Conservation (phyloP, 2,797 vertebrate genomes). For the Neosilurus mollespiculum region DNA sequence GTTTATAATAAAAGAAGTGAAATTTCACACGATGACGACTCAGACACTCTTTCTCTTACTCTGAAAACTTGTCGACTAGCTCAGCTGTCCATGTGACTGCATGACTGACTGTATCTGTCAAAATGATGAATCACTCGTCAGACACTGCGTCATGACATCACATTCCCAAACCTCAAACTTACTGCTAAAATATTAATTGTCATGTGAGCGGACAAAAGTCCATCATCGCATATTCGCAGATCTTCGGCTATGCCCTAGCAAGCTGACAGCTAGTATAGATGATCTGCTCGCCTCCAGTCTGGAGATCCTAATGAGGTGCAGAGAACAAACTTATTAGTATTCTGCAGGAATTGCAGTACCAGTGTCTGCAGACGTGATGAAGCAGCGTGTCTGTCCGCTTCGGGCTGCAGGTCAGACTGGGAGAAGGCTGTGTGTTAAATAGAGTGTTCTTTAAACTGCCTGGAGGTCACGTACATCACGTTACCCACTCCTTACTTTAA, state of each 20-base stretch:
- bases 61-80: conserved; percentile 5
- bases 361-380: conserved; percentile 48
- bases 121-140: conserved; percentile 2
- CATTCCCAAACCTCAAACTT: not conserved
- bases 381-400: conserved; percentile 21
- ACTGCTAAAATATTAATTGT: conserved; percentile 28
- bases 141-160: not conserved
- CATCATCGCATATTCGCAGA: conserved; percentile 14
- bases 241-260: conserved; percentile 28
- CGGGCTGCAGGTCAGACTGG: conserved; percentile 30
- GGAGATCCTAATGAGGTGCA: conserved; percentile 52
- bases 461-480: conserved; percentile 25
- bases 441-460: conserved; percentile 36
- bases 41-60: not conserved
- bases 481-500: conserved; percentile 1
- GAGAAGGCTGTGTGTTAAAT: conserved; percentile 34
- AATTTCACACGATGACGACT: not conserved
- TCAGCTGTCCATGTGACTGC: conserved; percentile 16
- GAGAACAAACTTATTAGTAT: conserved; percentile 50
- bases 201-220: conserved; percentile 26
- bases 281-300: conserved; percentile 40
- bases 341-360: conserved; percentile 37
- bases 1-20: not conserved
- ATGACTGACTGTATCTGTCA: conserved; percentile 20
- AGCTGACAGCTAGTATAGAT: conserved; percentile 38